Evolutionary conservation across 2,888 invertebrate species (phyloP), one percentile per base, ranked within the genome.

Genomic region (Macrophya annulata): DNA sequence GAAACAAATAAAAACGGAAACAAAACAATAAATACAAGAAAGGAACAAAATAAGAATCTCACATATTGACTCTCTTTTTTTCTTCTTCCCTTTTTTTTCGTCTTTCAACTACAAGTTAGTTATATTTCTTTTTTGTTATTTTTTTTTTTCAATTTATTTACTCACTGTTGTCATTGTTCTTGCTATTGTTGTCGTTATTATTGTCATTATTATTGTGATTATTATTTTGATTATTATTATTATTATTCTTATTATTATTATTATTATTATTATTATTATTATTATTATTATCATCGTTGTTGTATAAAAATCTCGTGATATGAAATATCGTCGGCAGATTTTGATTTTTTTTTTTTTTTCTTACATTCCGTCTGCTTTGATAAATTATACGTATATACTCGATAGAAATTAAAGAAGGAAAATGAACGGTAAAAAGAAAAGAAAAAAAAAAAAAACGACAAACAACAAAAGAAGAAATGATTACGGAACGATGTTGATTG

Each of bases 391-490:
- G 89, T 90, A 89, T 65, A 90, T 90, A 48, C 15, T 48, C 9
- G 1, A 91, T 91, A 88, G 87, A 91, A 88, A 87, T 89, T 87
- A 89, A 89, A 55, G n/a, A 1, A n/a, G 51, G n/a, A n/a, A 17
- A 43, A 31, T 15, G 81, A 83, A 40, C 82, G 55, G 82, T 72
- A 86, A 85, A 65, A 17, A 74, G 59, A 72, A 43, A 43, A 86
- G 77, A 76, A 59, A 43, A 74, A 86, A 62, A 71, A 76, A 84
- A 40, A 76, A 85, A 84, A 84, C 45, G 85, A 86, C 85, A 85
- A 87, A 84, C 55, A 85, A 62, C 82, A 62, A 81, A 31, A 31
- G 82, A 85, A 62, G 72, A 55, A 55, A 1, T n/a, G 55, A 55
- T 17, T 55, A n/a, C 55, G 10, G 55, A 55, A 8, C n/a, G n/a